phyloP scores from a whole-genome alignment of 2,113 vertebrate genomes.

The Cyprinus carpio region DNA sequence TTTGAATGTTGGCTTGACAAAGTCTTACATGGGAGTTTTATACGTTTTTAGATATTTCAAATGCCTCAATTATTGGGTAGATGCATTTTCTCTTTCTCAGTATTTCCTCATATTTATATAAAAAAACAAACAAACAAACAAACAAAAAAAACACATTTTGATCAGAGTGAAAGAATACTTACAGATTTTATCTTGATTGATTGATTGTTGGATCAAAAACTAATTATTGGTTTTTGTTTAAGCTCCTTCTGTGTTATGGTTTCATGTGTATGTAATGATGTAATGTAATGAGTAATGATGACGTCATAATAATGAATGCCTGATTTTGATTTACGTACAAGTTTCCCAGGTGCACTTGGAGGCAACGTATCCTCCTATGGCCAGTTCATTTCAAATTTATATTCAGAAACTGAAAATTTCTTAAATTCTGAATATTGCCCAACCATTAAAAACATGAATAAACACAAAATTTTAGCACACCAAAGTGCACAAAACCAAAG shows the following conservation, averaged over 20 bases:
- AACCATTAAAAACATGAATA: not conserved
- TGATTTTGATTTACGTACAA: no score
- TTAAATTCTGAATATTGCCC: not conserved
- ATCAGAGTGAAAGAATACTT: not conserved
- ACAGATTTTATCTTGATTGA: not conserved
- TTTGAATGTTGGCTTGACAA: no score
- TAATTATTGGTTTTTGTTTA: not conserved
- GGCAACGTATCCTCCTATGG: not conserved
- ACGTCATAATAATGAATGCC: not conserved
- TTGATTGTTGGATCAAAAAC: not conserved
- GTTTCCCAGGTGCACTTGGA: not conserved
- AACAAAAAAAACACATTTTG: not conserved
- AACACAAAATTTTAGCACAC: not conserved
- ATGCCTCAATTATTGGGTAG: not conserved
- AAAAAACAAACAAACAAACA: no score
- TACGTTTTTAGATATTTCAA: not conserved
- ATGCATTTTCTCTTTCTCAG: not conserved
- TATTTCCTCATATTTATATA: not conserved
- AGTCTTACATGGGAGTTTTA: no score
- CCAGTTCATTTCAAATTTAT: not conserved
- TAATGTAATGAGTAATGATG: no score
- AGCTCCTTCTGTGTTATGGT: not conserved
- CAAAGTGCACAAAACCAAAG: not conserved
- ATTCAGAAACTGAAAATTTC: not conserved
- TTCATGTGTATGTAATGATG: not conserved